Conservation (phyloP, 2,888 invertebrate genomes). For the Acleris emargana region DNA sequence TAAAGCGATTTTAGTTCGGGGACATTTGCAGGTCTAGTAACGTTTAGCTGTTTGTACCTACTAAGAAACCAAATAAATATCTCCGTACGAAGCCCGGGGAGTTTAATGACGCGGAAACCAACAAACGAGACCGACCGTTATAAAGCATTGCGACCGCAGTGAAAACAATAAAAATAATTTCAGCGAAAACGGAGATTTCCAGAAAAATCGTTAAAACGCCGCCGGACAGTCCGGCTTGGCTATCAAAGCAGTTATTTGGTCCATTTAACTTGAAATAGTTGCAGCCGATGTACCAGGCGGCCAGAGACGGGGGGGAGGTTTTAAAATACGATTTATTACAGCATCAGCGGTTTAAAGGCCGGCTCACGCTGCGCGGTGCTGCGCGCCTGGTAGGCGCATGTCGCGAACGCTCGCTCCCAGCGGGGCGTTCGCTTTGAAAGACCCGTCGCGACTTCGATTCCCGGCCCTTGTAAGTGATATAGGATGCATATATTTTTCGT, state of each 20-base stretch:
- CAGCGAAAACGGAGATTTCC: constrained; percentile 66
- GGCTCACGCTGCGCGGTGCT: constrained; percentile 56
- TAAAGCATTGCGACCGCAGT: constrained; percentile 46
- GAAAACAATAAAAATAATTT: constrained; percentile 72
- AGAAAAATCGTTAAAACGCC: constrained; percentile 68
- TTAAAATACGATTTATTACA: constrained; percentile 68
- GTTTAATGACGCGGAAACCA: constrained; percentile 36
- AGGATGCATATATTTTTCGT: constrained; percentile 41
- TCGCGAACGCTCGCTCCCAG: constrained; percentile 53
- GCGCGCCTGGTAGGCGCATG: constrained; percentile 60
- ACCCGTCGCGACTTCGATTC: constrained; percentile 50
- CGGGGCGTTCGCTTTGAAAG: constrained; percentile 55
- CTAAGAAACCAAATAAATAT: constrained; percentile 28
- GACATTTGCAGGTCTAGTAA: too few relatives aligned
- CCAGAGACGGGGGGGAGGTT: constrained; percentile 52
- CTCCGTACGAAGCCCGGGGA: constrained; percentile 10
- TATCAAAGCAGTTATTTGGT: constrained; percentile 73
- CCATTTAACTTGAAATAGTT: constrained; percentile 81
- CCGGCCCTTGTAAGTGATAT: constrained; percentile 38
- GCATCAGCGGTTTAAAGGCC: constrained; percentile 56
- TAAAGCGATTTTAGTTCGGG: too few relatives aligned
- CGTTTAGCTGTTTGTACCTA: constrained; percentile 1
- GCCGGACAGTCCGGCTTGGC: constrained; percentile 61
- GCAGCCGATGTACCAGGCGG: constrained; percentile 47
- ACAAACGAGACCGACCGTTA: constrained; percentile 35